Evolutionary conservation across 2,888 invertebrate species (phyloP).

Genomic region (Aproaerema taeniolella): DNA sequence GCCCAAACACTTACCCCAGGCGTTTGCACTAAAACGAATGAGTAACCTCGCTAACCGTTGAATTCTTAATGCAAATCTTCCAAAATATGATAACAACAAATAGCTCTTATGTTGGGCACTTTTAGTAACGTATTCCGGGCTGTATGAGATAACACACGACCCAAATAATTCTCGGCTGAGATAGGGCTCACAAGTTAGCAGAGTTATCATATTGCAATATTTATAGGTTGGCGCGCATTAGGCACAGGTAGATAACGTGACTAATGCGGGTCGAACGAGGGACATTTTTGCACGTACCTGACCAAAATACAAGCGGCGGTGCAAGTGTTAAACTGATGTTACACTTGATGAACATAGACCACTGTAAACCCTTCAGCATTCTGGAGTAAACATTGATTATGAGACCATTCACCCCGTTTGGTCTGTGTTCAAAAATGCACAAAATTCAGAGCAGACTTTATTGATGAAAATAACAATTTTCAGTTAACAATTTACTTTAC

Average conservation of each 20-base stretch:
- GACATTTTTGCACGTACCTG: constrained; percentile 57
- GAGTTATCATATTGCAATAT: constrained; percentile 59
- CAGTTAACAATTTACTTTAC: too few relatives aligned
- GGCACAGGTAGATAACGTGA: constrained; percentile 59
- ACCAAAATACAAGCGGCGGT: constrained; percentile 21
- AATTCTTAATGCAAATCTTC: constrained; percentile 11
- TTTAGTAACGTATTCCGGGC: constrained; percentile 6
- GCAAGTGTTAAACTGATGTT: constrained; percentile 12
- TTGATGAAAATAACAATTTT: too few relatives aligned
- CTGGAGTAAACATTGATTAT: too few relatives aligned
- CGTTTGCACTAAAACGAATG: constrained; percentile 2
- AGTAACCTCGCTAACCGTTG: background rate
- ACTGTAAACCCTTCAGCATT: too few relatives aligned
- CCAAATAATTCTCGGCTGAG: constrained; percentile 17
- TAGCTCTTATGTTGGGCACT: background rate
- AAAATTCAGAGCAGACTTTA: too few relatives aligned
- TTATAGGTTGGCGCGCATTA: constrained; percentile 48
- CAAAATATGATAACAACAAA: constrained; percentile 9
- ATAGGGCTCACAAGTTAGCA: constrained; percentile 29
- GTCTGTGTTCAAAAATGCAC: too few relatives aligned
- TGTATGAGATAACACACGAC: constrained; percentile 12
- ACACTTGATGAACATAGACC: too few relatives aligned
- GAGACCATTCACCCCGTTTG: too few relatives aligned
- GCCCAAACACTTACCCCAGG: constrained; percentile 6
- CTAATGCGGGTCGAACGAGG: constrained; percentile 50